Base-by-base conservation (phyloP, 2,797 vertebrate genomes). In the Rhinogobio ventralis region DNA sequence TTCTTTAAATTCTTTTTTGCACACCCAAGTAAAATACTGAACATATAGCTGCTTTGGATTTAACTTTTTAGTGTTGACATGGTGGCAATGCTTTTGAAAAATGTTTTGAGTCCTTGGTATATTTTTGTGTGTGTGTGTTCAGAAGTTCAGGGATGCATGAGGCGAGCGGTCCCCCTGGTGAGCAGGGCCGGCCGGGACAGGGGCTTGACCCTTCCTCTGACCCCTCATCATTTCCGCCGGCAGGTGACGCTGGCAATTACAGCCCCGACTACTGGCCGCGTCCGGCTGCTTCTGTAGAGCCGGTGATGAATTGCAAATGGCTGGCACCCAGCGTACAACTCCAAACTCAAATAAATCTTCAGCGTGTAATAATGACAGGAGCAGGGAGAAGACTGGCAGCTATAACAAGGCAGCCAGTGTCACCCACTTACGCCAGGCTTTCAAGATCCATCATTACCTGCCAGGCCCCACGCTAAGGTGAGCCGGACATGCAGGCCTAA, bases 261-360 rank as follows among this genome's bases (percentile, higher is more conserved):
- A 93, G 94, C 93, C 94, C 49, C 87, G 91, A 93, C 94, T 95
- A 94, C 93, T 95, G 87, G 90, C 88, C 79, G 68, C 49, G 88
- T 94, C 92, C 91, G 94, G 93, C 95, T 94, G 95, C 95, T 95
- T 93, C 94, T 92, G 90, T 93, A 93, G 72, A 79, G 74, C 90
- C 84, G 85, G 94, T 97, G 96, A 97, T 97, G 95, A 97, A 97
- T 97, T 95, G 95, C 95, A 96, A 96, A 96, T 96, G 93, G 95
- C 95, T 93, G 89, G 94, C 81, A 94, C 94, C 92, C 81, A 66
- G 94, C 94, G 91, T 94, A 95, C 95, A 94, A 95, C 94, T 94
- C 94, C 95, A 95, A 97, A 96, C 95, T 94, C 95, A 94, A 96
- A 97, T 97, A 96, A 97, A 97, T 97, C 96, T 96, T 96, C 94